These are phyloP conservation scores for Amblyjoppa fuscipennis DNA, from an alignment of 2,888 invertebrate genomes.

Conservation along the genomic window DNA sequence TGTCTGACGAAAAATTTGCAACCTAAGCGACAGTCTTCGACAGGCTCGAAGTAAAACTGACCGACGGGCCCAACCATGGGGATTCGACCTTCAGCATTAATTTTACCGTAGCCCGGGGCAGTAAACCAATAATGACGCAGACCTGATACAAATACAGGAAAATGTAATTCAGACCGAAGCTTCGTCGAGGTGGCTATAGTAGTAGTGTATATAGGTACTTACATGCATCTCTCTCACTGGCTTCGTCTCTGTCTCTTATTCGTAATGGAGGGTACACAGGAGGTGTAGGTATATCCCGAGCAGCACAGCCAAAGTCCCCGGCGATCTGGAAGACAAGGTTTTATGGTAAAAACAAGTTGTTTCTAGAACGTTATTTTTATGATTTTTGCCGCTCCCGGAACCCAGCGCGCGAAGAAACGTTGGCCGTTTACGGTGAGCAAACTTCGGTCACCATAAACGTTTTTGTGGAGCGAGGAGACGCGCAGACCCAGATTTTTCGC, in stretches of 20 bases:
- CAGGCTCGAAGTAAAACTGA: conserved; percentile 35
- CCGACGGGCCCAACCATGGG: conserved; percentile 52
- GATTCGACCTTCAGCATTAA: conserved; percentile 73
- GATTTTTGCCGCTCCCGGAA: conserved; percentile 75
- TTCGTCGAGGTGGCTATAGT: conserved; percentile 45
- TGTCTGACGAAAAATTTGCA: conserved; percentile 23
- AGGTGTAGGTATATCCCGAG: conserved; percentile 32
- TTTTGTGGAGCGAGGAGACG: conserved; percentile 75
- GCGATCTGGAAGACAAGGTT: conserved; percentile 66
- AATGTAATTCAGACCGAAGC: conserved; percentile 79
- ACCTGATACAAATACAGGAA: conserved; percentile 80
- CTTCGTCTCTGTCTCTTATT: conserved; percentile 9
- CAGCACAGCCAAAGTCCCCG: conserved; percentile 10
- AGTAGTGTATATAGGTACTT: conserved; percentile 22
- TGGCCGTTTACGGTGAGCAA: conserved; percentile 59
- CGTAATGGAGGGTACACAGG: background rate
- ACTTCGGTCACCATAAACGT: conserved; percentile 76
- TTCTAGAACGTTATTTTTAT: conserved; percentile 78
- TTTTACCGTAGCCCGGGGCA: conserved; percentile 69
- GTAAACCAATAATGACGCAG: conserved; percentile 81
- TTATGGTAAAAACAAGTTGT: conserved; percentile 77
- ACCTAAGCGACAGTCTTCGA: background rate
- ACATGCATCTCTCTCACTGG: background rate
- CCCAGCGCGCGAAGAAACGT: conserved; percentile 28
- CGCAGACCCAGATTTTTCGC: conserved; percentile 74